A percentile compares a stretch with the other conserved stretches of the same genome.
Conservation (phyloP, 2,113 vertebrate genomes). For the Petrocephalus zakoni region DNA sequence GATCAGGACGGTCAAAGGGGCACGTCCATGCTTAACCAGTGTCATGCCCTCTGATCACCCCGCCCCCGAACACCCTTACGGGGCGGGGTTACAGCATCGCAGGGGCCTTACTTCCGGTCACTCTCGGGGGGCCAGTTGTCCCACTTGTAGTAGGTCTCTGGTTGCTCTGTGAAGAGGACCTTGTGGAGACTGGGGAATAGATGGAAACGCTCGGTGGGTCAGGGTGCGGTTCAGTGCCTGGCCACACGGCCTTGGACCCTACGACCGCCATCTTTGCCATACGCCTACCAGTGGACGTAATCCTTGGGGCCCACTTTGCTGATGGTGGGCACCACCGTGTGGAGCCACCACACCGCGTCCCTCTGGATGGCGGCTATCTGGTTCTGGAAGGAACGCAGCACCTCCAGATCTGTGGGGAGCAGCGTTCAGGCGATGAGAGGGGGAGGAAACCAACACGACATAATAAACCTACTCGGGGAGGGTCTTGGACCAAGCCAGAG, state of each 20-base stretch:
- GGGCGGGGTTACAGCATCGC: neutral
- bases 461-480: neutral
- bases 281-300: slow-evolving; percentile 86
- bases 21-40: neutral
- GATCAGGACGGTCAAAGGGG: neutral
- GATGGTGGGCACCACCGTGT: slow-evolving; percentile 89
- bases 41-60: neutral
- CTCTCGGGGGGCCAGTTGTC: slow-evolving; percentile 99
- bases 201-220: neutral
- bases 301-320: slow-evolving; percentile 90
- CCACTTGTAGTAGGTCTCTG: slow-evolving; percentile 99
- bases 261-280: neutral
- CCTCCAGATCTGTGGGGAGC: slow-evolving; percentile 76
- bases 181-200: slow-evolving; percentile 80
- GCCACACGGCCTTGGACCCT: neutral
- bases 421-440: neutral
- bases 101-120: slow-evolving; percentile 83
- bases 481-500: neutral
- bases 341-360: slow-evolving; percentile 97
- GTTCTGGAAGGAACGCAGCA: slow-evolving; percentile 88
- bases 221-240: neutral
- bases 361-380: slow-evolving; percentile 93
- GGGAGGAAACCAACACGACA: neutral
- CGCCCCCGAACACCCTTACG: neutral
- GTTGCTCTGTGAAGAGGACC: slow-evolving; percentile 96